Conservation (phyloP, 2,888 invertebrate genomes). For the Dilophus febrilis region DNA sequence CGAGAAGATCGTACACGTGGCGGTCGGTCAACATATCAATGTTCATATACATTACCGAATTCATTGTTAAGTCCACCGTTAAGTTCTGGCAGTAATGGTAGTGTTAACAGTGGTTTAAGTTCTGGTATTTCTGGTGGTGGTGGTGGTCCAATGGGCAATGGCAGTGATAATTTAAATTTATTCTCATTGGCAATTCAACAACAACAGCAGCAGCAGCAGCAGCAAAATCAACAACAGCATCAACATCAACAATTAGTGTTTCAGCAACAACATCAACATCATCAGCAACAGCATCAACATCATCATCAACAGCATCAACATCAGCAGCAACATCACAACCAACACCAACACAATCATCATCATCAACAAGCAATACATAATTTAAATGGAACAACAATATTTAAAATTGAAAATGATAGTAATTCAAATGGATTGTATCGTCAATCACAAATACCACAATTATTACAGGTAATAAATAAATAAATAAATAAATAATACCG, state of each 20-base stretch:
- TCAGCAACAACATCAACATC: too few relatives aligned
- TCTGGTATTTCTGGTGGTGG: conserved; percentile 20
- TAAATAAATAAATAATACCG: not conserved
- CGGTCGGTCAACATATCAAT: conserved; percentile 90
- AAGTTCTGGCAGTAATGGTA: conserved; percentile 18
- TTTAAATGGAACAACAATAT: not conserved
- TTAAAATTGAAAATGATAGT: conserved; percentile 1
- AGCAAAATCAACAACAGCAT: too few relatives aligned
- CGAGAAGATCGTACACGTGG: conserved; percentile 88
- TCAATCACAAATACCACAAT: conserved; percentile 37
- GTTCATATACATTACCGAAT: conserved; percentile 74
- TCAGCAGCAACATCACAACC: too few relatives aligned
- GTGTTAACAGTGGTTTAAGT: conserved; percentile 6
- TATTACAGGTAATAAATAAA: conserved; percentile 43
- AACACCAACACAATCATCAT: too few relatives aligned
- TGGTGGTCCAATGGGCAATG: too few relatives aligned
- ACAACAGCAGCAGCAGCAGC: too few relatives aligned
- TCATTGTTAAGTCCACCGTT: conserved; percentile 35
- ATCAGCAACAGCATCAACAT: too few relatives aligned
- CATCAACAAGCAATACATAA: too few relatives aligned
- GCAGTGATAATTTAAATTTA: too few relatives aligned
- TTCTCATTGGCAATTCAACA: too few relatives aligned
- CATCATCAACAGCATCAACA: too few relatives aligned
- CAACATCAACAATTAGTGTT: too few relatives aligned
- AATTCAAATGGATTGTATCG: conserved; percentile 2